Conservation (phyloP, 2,797 vertebrate genomes). For the Gallirallus australis region DNA sequence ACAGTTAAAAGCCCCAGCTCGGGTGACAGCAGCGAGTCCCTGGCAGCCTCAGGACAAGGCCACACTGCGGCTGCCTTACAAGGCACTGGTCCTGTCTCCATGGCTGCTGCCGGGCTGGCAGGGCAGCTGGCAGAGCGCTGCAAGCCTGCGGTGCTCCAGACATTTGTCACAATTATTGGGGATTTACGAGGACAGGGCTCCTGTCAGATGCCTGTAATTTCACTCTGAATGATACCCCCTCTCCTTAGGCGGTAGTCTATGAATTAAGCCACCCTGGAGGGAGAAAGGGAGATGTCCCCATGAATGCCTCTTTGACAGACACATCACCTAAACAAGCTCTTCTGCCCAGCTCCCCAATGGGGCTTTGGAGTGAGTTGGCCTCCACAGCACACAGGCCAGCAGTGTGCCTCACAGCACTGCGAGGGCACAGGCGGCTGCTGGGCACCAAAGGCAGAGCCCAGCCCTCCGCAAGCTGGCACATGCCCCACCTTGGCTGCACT, state of each 20-base stretch:
- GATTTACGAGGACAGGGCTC: conserved; percentile 21
- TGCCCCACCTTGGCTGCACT: background rate
- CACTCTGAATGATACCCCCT: background rate
- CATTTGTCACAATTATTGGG: conserved; percentile 20
- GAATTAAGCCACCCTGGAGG: background rate
- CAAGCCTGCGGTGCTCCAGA: background rate
- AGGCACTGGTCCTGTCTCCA: background rate
- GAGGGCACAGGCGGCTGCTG: background rate
- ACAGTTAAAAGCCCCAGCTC: background rate
- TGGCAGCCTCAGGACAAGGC: background rate
- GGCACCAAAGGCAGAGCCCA: background rate
- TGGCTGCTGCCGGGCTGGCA: background rate
- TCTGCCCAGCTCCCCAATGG: background rate
- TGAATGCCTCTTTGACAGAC: background rate
- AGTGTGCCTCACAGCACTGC: background rate
- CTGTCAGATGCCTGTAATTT: background rate
- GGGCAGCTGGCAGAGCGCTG: conserved; percentile 12
- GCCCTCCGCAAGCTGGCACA: background rate
- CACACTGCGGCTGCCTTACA: fast-evolving
- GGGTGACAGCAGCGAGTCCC: fast-evolving
- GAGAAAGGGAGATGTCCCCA: background rate
- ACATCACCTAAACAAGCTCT: background rate
- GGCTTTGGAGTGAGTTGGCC: background rate
- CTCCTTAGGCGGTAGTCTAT: background rate
- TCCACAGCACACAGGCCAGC: background rate